These are phyloP conservation scores for Chrysolina oricalcia DNA, from an alignment of 2,888 invertebrate genomes.

Conservation along the genomic window DNA sequence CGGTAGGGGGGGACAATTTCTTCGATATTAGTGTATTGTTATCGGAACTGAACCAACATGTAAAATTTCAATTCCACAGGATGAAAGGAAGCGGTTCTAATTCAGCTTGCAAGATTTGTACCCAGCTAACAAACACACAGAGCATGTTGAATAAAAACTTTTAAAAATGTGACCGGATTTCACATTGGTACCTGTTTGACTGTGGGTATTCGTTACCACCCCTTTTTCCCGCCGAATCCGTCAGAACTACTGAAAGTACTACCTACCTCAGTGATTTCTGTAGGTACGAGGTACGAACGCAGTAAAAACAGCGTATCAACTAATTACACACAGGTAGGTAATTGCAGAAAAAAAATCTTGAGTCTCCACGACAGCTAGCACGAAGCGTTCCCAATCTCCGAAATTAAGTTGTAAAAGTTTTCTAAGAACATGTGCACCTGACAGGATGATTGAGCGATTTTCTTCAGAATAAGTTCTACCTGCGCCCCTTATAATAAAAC, in stretches of 20 bases:
- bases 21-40: too few relatives aligned
- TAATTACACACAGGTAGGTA: constrained; percentile 18
- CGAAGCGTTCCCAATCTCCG: constrained; percentile 27
- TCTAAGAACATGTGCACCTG: constrained; percentile 51
- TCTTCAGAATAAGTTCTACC: constrained; percentile 47
- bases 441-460: constrained; percentile 50
- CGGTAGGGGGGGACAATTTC: too few relatives aligned
- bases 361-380: neutral
- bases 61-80: too few relatives aligned
- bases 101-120: too few relatives aligned
- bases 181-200: too few relatives aligned
- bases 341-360: constrained; percentile 23
- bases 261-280: constrained; percentile 10
- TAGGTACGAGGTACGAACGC: neutral
- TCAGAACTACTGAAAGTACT: neutral
- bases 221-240: neutral
- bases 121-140: too few relatives aligned
- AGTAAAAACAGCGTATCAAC: neutral
- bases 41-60: too few relatives aligned
- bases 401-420: constrained; percentile 51
- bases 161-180: too few relatives aligned
- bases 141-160: too few relatives aligned
- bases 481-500: constrained; percentile 41
- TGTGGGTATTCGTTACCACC: too few relatives aligned
- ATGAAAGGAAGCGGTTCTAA: too few relatives aligned